phyloP scores from a whole-genome alignment of 2,888 invertebrate genomes.

The Nasonovia ribisnigri region DNA sequence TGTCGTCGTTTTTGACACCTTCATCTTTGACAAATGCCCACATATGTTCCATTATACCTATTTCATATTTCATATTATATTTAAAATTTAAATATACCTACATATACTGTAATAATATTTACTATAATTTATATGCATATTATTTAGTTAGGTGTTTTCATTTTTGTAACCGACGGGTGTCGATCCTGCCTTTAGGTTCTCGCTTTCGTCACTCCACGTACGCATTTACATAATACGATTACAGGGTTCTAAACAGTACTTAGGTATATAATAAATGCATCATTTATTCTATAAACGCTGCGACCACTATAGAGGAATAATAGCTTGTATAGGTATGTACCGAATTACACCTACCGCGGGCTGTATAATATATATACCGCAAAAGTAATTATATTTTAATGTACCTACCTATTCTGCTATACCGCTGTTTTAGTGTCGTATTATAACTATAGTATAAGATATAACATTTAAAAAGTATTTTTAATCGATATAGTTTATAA shows the following conservation, averaged over 20 bases:
- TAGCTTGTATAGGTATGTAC: background rate
- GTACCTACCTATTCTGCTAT: background rate
- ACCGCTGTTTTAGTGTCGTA: background rate
- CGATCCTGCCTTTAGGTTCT: background rate
- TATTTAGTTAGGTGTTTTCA: background rate
- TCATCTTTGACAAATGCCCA: constrained; percentile 16
- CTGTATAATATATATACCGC: background rate
- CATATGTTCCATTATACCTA: constrained; percentile 12
- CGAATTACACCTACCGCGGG: background rate
- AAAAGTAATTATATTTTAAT: background rate
- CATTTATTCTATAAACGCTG: background rate
- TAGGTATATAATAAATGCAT: background rate
- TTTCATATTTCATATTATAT: background rate
- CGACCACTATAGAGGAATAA: background rate
- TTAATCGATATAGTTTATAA: background rate
- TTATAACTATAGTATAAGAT: background rate
- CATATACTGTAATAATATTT: background rate
- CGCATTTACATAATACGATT: background rate
- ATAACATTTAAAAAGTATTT: constrained; percentile 4
- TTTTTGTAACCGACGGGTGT: background rate
- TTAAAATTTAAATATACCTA: background rate
- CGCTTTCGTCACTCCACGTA: background rate
- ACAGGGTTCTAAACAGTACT: background rate
- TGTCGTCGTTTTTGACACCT: constrained; percentile 53
- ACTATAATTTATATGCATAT: background rate